Evolutionary conservation across 2,797 vertebrate genomes (phyloP), one percentile per base, ranked within the genome.

Genomic region (Cyclura pinguis): DNA sequence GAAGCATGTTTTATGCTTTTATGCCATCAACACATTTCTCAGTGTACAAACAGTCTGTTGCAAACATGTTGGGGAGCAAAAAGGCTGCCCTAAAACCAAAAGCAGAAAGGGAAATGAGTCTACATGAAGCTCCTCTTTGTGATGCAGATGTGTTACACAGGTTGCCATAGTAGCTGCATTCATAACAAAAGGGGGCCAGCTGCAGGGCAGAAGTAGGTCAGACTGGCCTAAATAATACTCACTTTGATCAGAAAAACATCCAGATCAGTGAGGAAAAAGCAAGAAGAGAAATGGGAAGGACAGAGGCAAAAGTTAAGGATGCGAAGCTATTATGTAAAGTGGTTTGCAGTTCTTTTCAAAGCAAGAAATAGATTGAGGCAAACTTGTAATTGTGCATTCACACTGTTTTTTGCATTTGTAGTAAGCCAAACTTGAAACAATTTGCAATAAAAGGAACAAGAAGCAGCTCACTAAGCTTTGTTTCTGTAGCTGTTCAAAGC

Each of bases 151-250:
- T 92, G 86, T 94, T 92, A 91, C 88, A 67, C 84, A 80, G 78
- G 95, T 96, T 96, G 91, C 94, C 94, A 96, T 95, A 94, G 95
- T 92, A 95, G 92, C 95, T 92, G 95, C 90, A 96, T 96, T 95
- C 84, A 87, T 93, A 93, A 92, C 95, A 92, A 32, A 0, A 81
- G 78, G 91, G 91, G 90, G 92, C 87, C 89, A 87, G 93, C n/a
- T 69, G 73, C 91, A 93, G 88, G 84, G 91, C 93, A 95, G 93
- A 96, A 96, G 88, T 95, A 95, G 96, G 96, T 95, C 96, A 95
- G 88, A 85, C 90, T 85, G 50, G 90, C 88, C 93, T 95, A 93
- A 89, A 95, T 93, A 94, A 92, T 91, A 93, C 88, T 74, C 88
- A 10, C 84, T 91, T 91, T 91, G 87, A 84, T 93, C 80, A 82